Conservation (phyloP, 2,888 invertebrate species). For the Empis stercorea region DNA sequence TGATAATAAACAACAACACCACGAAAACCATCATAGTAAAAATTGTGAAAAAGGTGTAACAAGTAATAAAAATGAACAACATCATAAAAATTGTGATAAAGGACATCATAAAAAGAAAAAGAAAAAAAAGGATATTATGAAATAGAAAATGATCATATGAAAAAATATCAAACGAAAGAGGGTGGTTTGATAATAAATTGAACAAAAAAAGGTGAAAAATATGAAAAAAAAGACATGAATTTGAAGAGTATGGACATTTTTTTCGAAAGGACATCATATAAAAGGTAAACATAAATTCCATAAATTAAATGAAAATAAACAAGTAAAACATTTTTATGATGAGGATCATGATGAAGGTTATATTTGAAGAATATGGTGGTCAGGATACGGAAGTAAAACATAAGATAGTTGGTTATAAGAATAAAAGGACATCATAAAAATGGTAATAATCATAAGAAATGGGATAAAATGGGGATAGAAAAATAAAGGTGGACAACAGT, state of each 20-base stretch:
- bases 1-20: constrained; percentile 54
- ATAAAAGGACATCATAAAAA: constrained; percentile 66
- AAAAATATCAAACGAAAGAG: constrained; percentile 40
- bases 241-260: constrained; percentile 48
- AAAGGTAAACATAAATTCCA: constrained; percentile 77
- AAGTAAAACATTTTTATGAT: constrained; percentile 75
- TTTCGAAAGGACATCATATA: constrained; percentile 72
- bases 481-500: constrained; percentile 67
- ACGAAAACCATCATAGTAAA: constrained; percentile 48
- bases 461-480: constrained; percentile 66
- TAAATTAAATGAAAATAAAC: constrained; percentile 73
- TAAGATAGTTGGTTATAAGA: constrained; percentile 68
- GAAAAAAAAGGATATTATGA: constrained; percentile 39
- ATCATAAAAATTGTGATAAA: constrained; percentile 50
- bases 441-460: constrained; percentile 60
- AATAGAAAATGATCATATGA: constrained; percentile 38
- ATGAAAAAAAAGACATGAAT: constrained; percentile 38
- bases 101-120: constrained; percentile 54
- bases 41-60: constrained; percentile 57
- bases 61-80: constrained; percentile 37
- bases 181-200: constrained; percentile 31
- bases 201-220: constrained; percentile 38
- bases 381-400: constrained; percentile 67
- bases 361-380: constrained; percentile 69
- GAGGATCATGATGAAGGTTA: constrained; percentile 68